These are phyloP conservation scores for Chrysoperla carnea DNA, from an alignment of 1,140 invertebrate genomes.

Conservation along the genomic window DNA sequence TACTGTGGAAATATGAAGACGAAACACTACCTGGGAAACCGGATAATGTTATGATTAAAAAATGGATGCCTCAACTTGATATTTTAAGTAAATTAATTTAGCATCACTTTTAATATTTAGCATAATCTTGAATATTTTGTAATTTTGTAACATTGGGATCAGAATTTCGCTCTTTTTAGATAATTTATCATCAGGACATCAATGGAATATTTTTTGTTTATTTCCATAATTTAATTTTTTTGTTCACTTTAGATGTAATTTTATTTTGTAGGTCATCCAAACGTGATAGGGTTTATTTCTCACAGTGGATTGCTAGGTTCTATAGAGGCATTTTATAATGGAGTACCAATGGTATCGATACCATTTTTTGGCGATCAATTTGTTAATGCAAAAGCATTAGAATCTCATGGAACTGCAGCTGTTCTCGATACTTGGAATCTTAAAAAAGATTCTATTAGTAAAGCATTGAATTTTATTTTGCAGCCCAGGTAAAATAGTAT, in stretches of 20 bases:
- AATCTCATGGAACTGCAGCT: slow-evolving; percentile 37
- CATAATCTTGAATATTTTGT: no score
- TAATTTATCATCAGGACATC: no score
- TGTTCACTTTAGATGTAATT: no score
- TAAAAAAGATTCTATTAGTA: slow-evolving; percentile 33
- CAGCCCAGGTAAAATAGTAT: slow-evolving; percentile 36
- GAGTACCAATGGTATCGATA: slow-evolving; percentile 52
- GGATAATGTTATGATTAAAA: slow-evolving; percentile 25
- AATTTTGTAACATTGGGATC: no score
- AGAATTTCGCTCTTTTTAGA: no score
- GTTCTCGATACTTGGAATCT: slow-evolving; percentile 33
- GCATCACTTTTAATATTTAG: no score
- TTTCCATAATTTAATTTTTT: no score
- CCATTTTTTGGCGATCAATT: slow-evolving; percentile 51
- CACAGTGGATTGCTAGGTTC: slow-evolving; percentile 59
- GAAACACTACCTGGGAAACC: slow-evolving; percentile 16
- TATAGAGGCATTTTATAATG: slow-evolving; percentile 53
- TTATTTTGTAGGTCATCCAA: slow-evolving; percentile 43
- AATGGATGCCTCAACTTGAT: slow-evolving; percentile 32
- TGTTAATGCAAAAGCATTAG: slow-evolving; percentile 34
- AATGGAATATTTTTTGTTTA: no score
- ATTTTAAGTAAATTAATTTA: slow-evolving; percentile 21
- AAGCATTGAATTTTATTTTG: slow-evolving; percentile 31
- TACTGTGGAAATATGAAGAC: slow-evolving; percentile 26
- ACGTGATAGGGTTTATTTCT: slow-evolving; percentile 47